phyloP scores from a whole-genome alignment of 2,888 invertebrate species.

The Cepaea hortensis region DNA sequence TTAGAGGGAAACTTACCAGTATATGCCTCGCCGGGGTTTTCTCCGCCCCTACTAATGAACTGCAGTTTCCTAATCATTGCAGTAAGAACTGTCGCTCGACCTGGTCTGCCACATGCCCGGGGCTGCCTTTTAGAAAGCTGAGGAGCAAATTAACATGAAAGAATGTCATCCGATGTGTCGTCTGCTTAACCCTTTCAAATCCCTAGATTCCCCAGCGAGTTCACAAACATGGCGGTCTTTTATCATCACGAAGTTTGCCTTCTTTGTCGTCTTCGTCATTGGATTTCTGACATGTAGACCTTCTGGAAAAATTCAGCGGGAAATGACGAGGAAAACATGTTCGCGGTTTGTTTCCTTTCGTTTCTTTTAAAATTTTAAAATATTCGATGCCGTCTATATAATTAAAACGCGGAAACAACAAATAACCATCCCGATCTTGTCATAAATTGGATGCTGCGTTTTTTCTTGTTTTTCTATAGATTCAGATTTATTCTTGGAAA shows the following conservation, averaged over 20 bases:
- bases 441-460: neutral
- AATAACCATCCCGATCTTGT: neutral
- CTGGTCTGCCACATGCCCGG: neutral
- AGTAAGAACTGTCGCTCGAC: neutral
- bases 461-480: neutral
- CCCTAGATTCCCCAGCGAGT: constrained; percentile 5
- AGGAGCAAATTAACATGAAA: constrained; percentile 28
- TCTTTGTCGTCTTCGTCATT: neutral
- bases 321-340: neutral
- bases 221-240: neutral
- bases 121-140: constrained; percentile 13
- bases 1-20: neutral
- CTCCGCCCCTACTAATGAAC: neutral
- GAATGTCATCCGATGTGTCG: neutral
- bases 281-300: neutral
- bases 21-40: neutral
- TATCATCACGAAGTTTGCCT: neutral
- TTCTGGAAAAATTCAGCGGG: neutral
- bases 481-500: neutral
- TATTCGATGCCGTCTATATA: neutral
- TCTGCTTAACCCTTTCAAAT: constrained; percentile 24
- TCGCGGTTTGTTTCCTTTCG: neutral
- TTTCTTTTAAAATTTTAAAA: neutral
- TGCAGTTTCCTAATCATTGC: neutral
- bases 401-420: neutral